Percentiles rank a stretch among this genome's conserved stretches.
phyloP scores from a whole-genome alignment of 1,140 invertebrate species.

The Trialeurodes vaporariorum region DNA sequence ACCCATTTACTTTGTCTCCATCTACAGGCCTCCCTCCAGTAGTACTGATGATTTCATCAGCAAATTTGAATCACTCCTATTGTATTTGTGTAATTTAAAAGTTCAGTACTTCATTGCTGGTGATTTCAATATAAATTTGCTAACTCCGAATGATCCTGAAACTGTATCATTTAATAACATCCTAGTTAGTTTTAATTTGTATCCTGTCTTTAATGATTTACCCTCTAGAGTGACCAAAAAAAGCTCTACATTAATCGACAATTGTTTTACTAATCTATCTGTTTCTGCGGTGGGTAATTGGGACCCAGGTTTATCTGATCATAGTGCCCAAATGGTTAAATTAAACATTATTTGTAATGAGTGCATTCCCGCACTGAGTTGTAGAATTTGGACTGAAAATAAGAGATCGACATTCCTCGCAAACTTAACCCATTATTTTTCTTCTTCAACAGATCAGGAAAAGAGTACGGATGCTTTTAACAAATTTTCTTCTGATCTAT shows the following conservation, averaged over 20 bases:
- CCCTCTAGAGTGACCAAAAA: not conserved
- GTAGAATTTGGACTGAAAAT: not conserved
- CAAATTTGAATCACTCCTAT: not conserved
- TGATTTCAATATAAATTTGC: not conserved
- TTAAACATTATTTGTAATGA: not conserved
- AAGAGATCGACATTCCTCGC: not conserved
- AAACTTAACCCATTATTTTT: not conserved
- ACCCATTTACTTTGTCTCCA: not conserved
- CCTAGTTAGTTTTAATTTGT: not conserved
- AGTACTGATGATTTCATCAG: not conserved
- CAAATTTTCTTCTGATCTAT: not conserved
- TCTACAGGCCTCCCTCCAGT: not conserved
- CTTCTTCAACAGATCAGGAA: not conserved
- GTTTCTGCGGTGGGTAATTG: not conserved
- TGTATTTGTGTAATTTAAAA: not conserved
- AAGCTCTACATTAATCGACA: not conserved
- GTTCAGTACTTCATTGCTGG: not conserved
- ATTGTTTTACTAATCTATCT: not conserved
- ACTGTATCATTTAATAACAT: not conserved
- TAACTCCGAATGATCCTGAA: not conserved
- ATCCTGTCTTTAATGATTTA: not conserved
- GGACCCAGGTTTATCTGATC: not conserved
- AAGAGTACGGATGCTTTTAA: not conserved
- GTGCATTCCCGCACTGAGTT: not conserved
- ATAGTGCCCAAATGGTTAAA: not conserved